A percentile compares a stretch with the other conserved stretches of the same genome.
Conservation (phyloP, 2,113 vertebrate genomes). For the Chascanopsetta lugubris region DNA sequence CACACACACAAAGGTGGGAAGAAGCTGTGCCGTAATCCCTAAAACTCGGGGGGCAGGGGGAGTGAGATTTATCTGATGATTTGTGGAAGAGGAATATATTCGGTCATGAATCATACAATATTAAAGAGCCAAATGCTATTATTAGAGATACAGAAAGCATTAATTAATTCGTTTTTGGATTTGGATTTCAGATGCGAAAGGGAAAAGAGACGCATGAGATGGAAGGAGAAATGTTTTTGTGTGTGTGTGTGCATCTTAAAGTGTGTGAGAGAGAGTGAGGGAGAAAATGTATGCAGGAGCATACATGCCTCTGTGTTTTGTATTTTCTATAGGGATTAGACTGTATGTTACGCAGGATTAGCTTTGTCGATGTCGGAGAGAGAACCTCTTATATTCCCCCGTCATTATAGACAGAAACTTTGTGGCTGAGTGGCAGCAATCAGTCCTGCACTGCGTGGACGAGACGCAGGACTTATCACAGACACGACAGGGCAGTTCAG, state of each 20-base stretch:
- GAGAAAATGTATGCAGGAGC: conserved; percentile 32
- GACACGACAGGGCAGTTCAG: not conserved
- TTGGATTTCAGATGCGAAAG: conserved; percentile 27
- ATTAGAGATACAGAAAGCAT: conserved; percentile 23
- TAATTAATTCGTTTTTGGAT: not conserved
- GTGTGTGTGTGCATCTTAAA: conserved; percentile 13
- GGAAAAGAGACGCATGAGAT: conserved; percentile 1
- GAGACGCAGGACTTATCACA: conserved; percentile 5
- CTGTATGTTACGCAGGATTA: conserved; percentile 49
- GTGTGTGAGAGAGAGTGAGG: conserved; percentile 1
- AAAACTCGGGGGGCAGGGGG: not conserved
- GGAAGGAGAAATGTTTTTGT: conserved; percentile 7
- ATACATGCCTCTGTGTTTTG: conserved; percentile 37
- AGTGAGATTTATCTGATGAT: conserved; percentile 4
- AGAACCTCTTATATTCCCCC: conserved; percentile 41
- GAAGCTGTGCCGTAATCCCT: not conserved
- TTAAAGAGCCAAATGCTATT: conserved; percentile 1
- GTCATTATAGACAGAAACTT: conserved; percentile 48
- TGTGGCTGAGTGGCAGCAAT: conserved; percentile 26
- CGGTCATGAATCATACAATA: not conserved
- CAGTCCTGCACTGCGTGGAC: not conserved
- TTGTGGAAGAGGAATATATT: not conserved
- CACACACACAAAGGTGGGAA: not conserved
- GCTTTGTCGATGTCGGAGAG: conserved; percentile 38
- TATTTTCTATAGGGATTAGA: conserved; percentile 56